Evolutionary conservation across 2,797 vertebrate genomes (phyloP), one percentile per base, ranked within the genome.

Genomic region (Chelonia mydas): DNA sequence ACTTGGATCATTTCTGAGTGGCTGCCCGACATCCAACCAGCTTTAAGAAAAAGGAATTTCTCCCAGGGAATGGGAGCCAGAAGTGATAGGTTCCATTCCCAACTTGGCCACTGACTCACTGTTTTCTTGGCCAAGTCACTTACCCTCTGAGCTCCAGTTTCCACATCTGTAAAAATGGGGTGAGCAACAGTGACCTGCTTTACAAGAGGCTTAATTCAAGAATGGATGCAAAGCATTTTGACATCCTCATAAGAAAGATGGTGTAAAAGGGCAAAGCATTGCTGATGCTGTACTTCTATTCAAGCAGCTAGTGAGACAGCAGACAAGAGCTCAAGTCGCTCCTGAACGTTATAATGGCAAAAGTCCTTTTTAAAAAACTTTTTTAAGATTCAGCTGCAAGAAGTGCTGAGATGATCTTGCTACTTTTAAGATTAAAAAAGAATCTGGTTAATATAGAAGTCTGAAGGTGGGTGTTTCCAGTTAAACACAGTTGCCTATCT

Each of bases 161-260:
- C 87, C 90, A 88, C 87, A 12, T 74, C 94, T 85, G 92, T 65
- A 10, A 90, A 21, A 96, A 97, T 0, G 90, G 95, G 94, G 96
- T 59, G 88, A 96, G 97, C 95, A 96, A 96, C 83, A 15, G 94
- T 88, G 95, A 95, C 93, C 94, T 91, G 94, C 83, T 96, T 96
- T 19, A 68, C 17, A 37, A 68, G 65, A 19, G 8, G 65, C 89
- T 94, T 61, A 49, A 76, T 83, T 80, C 84, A 74, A 3, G 4
- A 87, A 57, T 0, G 0, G 50, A 80, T 93, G 85, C 49, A 76
- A 54, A 96, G 90, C 77, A 16, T 88, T 96, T 90, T 89, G 93
- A 90, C 90, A 87, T 37, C 76, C 76, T 84, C 83, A 89, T 95
- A 92, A 90, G 41, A 84, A 93, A 95, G 81, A 83, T 85, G 28